Percentiles rank a stretch among this genome's conserved stretches.
phyloP scores from a whole-genome alignment of 2,797 vertebrate species.

The Apodemus agrarius region DNA sequence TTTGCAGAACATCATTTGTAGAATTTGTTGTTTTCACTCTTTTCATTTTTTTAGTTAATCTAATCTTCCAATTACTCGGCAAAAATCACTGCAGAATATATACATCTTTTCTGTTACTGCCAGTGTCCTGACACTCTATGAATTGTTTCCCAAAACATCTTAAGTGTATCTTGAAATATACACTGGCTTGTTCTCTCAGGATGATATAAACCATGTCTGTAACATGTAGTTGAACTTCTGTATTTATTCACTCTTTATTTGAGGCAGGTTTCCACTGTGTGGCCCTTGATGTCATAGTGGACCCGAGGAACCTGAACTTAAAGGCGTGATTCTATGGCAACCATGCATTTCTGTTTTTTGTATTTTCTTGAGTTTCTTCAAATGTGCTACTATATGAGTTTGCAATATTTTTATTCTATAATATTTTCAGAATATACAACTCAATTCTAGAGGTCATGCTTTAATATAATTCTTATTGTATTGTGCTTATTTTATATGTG shows the following conservation, averaged over 20 bases:
- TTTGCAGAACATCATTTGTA: background rate
- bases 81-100: background rate
- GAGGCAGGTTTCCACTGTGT: background rate
- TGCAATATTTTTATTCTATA: background rate
- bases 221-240: background rate
- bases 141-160: background rate
- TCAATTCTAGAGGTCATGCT: background rate
- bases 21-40: slow-evolving; percentile 3
- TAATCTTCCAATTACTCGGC: background rate
- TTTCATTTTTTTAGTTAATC: background rate
- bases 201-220: too few relatives aligned
- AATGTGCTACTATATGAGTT: background rate
- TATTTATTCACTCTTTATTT: background rate
- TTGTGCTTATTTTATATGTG: background rate
- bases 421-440: background rate
- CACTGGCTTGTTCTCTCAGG: background rate
- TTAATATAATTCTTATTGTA: background rate
- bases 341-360: background rate
- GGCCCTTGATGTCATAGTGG: background rate
- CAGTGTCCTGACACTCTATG: background rate
- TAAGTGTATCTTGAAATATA: background rate
- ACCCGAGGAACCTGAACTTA: background rate
- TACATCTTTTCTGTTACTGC: background rate
- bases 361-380: background rate
- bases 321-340: background rate